Evolutionary conservation across 1,140 invertebrate species (phyloP).

Genomic region (Gerris buenoi): DNA sequence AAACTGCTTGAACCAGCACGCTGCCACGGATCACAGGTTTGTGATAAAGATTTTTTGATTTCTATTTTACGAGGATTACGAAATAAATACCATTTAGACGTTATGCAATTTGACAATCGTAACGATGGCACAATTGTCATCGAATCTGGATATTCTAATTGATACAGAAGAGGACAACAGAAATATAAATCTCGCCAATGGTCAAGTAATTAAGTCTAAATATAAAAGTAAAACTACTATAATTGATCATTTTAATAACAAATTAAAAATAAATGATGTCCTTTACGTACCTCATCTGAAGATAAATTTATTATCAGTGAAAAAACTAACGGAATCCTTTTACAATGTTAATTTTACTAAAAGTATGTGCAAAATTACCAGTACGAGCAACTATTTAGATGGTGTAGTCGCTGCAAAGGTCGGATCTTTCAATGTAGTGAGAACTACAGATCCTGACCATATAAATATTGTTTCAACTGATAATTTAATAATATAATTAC

Average conservation of each 20-base stretch:
- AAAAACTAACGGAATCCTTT: neutral
- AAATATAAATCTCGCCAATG: neutral
- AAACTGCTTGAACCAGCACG: neutral
- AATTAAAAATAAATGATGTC: neutral
- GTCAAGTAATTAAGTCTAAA: neutral
- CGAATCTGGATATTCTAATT: neutral
- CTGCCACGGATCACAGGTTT: neutral
- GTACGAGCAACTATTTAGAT: neutral
- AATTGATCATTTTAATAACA: neutral
- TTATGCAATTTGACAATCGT: neutral
- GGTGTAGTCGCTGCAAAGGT: neutral
- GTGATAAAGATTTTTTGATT: neutral
- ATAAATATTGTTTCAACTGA: neutral
- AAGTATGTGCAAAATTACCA: neutral
- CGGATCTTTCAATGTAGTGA: neutral
- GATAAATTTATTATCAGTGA: neutral
- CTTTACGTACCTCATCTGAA: neutral
- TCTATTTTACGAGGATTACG: neutral
- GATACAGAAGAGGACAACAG: neutral
- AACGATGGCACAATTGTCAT: neutral
- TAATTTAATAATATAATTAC: neutral
- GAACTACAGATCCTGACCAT: neutral
- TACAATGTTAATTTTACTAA: neutral
- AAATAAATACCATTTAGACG: neutral
- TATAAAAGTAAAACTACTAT: neutral